A percentile compares a stretch with the other conserved stretches of the same genome.
These are phyloP conservation scores for Achroia grisella DNA, from an alignment of 1,140 invertebrate genomes.

Conservation along the genomic window DNA sequence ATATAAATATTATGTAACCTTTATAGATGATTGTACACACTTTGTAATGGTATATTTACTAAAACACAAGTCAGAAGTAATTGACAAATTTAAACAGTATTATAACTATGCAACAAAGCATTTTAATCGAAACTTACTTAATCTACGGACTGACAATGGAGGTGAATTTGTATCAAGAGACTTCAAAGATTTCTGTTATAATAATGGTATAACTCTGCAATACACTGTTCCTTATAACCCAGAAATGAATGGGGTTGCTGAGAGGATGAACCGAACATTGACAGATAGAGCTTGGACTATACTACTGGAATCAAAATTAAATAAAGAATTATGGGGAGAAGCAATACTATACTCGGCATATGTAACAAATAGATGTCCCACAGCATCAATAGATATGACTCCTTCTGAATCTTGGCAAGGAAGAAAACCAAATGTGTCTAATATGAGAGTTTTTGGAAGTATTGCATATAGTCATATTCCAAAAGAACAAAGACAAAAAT, in stretches of 20 bases:
- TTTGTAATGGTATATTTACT: too few relatives aligned
- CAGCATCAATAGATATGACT: conserved; percentile 12
- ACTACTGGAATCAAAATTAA: conserved; percentile 36
- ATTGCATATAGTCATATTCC: conserved; percentile 22
- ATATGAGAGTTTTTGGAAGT: conserved; percentile 41
- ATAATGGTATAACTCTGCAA: conserved; percentile 19
- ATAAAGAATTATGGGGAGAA: too few relatives aligned
- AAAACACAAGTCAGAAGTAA: conserved; percentile 23
- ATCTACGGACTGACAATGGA: conserved; percentile 34
- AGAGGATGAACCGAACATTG: conserved; percentile 52
- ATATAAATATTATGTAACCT: too few relatives aligned
- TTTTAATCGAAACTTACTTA: conserved; percentile 16
- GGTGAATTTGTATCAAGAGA: too few relatives aligned
- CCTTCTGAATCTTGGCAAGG: conserved; percentile 38
- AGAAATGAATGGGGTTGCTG: too few relatives aligned
- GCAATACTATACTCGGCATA: conserved; percentile 23
- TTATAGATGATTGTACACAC: too few relatives aligned
- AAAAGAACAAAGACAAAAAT: conserved; percentile 18
- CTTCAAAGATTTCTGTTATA: conserved; percentile 20
- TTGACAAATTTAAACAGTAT: too few relatives aligned
- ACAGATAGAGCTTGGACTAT: conserved; percentile 39
- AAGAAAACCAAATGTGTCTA: conserved; percentile 20
- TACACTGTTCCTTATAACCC: conserved; percentile 44
- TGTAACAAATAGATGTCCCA: conserved; percentile 22
- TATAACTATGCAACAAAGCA: conserved; percentile 16